Evolutionary conservation across 2,888 invertebrate species (phyloP).

Genomic region (Poecilobothrus nobilitatus): DNA sequence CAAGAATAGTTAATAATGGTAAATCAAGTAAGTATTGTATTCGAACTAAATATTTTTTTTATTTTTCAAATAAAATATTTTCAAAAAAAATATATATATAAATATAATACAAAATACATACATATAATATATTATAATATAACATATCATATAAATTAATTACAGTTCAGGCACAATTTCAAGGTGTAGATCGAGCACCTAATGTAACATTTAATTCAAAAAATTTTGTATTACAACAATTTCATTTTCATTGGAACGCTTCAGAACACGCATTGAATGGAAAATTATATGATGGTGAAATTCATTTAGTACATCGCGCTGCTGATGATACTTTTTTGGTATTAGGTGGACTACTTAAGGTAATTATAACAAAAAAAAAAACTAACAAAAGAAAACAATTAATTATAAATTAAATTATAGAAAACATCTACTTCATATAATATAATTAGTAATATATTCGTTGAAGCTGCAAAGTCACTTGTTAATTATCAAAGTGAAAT

Average conservation of each 20-base stretch:
- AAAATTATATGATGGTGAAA: constrained; percentile 59
- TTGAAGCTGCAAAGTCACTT: not conserved
- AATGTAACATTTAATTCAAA: not conserved
- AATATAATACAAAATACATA: too few species aligned
- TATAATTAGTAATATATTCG: not conserved
- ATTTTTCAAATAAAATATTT: too few species aligned
- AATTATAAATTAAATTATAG: not conserved
- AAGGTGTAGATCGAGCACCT: not conserved
- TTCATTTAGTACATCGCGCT: constrained; percentile 65
- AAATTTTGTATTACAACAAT: constrained; percentile 54
- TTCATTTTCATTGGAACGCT: constrained; percentile 65
- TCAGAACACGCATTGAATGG: constrained; percentile 64
- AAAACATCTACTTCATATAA: not conserved
- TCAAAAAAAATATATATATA: too few species aligned
- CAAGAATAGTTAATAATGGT: not conserved
- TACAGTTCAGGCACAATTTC: not conserved
- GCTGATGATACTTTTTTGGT: not conserved
- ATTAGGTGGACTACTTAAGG: not conserved
- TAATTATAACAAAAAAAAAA: too few species aligned
- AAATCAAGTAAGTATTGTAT: not conserved
- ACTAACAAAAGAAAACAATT: too few species aligned
- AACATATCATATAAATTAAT: too few species aligned
- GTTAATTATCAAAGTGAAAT: not conserved
- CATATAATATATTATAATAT: too few species aligned
- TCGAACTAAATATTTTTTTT: too few species aligned